Base-by-base conservation (phyloP, 2,797 vertebrate species). In the Melanitta fusca region DNA sequence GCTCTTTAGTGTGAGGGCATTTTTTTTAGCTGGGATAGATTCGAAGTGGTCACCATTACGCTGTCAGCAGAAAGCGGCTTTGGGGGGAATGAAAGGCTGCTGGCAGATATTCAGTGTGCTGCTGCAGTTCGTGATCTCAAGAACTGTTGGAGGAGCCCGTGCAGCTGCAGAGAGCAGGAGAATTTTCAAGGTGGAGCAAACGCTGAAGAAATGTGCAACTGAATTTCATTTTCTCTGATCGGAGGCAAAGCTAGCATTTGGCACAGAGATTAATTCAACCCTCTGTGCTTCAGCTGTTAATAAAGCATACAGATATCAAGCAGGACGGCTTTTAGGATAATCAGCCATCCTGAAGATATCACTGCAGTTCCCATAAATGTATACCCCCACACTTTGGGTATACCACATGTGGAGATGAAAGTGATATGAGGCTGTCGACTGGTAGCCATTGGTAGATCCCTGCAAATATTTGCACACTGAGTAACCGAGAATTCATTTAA, bases 401-500 rank as follows among this genome's bases (percentile, higher is more conserved):
- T 20, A 71, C 71, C 80, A 19, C 71, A 60, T 5, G 62, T 13
- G 57, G 60, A 77, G 87, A 89, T 60, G 41, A 62, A 88, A 93
- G 62, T 0, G 38, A 77, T 77, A 62, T 1, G 4, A 66, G 36
- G 70, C 53, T 1, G n/a, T 62, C 70, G 66, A 3, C 56, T 6
- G 72, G 17, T 53, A 60, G 54, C 61, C 41, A 10, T 73, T 22
- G 41, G 68, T 12, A 64, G 57, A 49, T 13, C 30, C 83, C 27
- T 32, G 74, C 83, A 93, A 95, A 80, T 89, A 92, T 78, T 87
- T 80, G 60, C 86, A 51, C 43, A 57, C 28, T 17, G 57, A 82
- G n/a, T 45, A 85, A 65, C 57, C 1, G 5, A 71, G 83, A 86
- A 95, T 78, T 87, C 66, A 77, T 87, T 89, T 72, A 53, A 82